Evolutionary conservation across 2,888 invertebrate genomes (phyloP).

Genomic region (Andrena marginata): DNA sequence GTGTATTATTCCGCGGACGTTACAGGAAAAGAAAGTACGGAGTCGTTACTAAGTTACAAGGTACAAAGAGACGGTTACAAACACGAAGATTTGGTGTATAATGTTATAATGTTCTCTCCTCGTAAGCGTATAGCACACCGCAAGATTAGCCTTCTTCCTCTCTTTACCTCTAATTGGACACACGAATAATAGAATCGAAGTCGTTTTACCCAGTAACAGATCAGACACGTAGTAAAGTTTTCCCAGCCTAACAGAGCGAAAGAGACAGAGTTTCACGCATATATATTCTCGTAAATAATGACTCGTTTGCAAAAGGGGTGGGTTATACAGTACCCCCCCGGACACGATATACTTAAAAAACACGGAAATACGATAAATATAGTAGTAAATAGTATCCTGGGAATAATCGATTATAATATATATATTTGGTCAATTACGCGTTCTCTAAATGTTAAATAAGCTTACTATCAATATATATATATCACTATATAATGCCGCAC

Average conservation of each 20-base stretch:
- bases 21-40: slow-evolving; percentile 65
- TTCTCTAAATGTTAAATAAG: slow-evolving; percentile 50
- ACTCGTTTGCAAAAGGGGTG: not conserved
- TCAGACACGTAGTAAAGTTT: slow-evolving; percentile 41
- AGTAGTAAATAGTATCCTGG: not conserved
- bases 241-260: slow-evolving; percentile 6
- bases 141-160: slow-evolving; percentile 2
- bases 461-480: slow-evolving; percentile 68
- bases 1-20: slow-evolving; percentile 35
- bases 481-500: slow-evolving; percentile 74
- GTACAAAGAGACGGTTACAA: slow-evolving; percentile 37
- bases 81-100: slow-evolving; percentile 45
- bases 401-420: slow-evolving; percentile 44
- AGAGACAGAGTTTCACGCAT: not conserved
- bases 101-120: not conserved
- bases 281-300: not conserved
- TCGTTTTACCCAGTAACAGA: slow-evolving; percentile 77
- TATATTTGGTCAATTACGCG: slow-evolving; percentile 47
- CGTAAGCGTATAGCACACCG: slow-evolving; percentile 27
- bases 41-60: slow-evolving; percentile 74
- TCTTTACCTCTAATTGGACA: slow-evolving; percentile 3
- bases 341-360: slow-evolving; percentile 9
- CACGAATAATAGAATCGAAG: slow-evolving; percentile 53
- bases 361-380: slow-evolving; percentile 1
- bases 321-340: not conserved